A percentile compares a stretch with the other conserved stretches of the same genome.
phyloP scores from a whole-genome alignment of 2,888 invertebrate genomes.

The Julus scanicus region DNA sequence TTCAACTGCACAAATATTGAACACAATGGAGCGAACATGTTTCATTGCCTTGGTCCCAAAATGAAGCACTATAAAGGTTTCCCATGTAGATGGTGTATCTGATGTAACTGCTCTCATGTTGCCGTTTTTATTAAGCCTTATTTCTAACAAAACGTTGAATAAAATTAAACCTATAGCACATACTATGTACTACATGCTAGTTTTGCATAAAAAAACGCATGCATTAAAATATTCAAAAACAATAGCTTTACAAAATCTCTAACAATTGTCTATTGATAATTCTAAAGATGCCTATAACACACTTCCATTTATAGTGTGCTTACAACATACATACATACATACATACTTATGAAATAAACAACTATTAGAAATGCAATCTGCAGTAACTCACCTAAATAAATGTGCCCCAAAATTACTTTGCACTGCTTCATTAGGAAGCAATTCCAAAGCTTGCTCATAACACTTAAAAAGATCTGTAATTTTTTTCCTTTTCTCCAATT shows the following conservation, averaged over 20 bases:
- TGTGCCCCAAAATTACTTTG: constrained; percentile 70
- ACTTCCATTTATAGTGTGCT: too few relatives aligned
- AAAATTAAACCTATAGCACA: not conserved
- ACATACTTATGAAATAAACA: too few relatives aligned
- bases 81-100: constrained; percentile 11
- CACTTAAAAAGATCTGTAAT: constrained; percentile 49
- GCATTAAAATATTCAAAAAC: too few relatives aligned
- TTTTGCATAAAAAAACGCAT: too few relatives aligned
- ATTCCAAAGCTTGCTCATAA: constrained; percentile 62
- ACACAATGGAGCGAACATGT: not conserved
- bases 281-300: too few relatives aligned
- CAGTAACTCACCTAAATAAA: constrained; percentile 67
- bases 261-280: too few relatives aligned
- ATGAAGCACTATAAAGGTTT: constrained; percentile 15
- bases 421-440: constrained; percentile 69
- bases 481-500: constrained; percentile 48
- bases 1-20: constrained; percentile 61
- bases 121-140: not conserved
- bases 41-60: constrained; percentile 49
- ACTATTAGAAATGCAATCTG: not conserved
- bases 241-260: too few relatives aligned
- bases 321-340: too few relatives aligned
- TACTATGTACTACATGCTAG: not conserved
- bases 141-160: not conserved
- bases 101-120: not conserved